phyloP scores from a whole-genome alignment of 1,140 invertebrate species.

The Drosophila simulans region DNA sequence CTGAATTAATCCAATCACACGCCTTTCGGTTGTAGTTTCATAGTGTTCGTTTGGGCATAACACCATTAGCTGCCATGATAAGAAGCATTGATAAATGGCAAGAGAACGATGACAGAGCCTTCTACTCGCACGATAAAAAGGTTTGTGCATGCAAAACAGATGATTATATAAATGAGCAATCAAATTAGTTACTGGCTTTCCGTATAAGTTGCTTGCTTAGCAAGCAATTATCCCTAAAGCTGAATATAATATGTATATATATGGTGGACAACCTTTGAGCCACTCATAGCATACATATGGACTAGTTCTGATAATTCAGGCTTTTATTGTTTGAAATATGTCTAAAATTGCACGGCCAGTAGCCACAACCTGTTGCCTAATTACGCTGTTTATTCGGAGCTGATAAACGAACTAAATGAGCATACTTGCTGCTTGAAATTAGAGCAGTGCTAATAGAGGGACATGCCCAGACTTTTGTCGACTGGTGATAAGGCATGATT shows the following conservation, averaged over 20 bases:
- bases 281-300: neutral
- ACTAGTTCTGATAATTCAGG: neutral
- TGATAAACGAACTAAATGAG: constrained; percentile 40
- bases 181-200: neutral
- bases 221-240: neutral
- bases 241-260: neutral
- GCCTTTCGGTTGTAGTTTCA: constrained; percentile 22
- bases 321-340: neutral
- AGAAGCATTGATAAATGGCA: constrained; percentile 5
- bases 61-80: constrained; percentile 17
- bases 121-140: constrained; percentile 1
- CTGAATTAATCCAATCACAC: constrained; percentile 24
- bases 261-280: neutral
- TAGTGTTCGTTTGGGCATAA: constrained; percentile 13
- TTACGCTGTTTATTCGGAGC: constrained; percentile 36
- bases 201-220: neutral
- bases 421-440: constrained; percentile 52
- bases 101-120: neutral
- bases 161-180: constrained; percentile 8
- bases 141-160: neutral
- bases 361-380: constrained; percentile 39
- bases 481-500: constrained; percentile 23
- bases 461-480: neutral
- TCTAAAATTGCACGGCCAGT: neutral
- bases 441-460: constrained; percentile 59